Evolutionary conservation across 2,888 invertebrate species (phyloP), one percentile per base, ranked within the genome.

Genomic region (Cepaea hortensis): DNA sequence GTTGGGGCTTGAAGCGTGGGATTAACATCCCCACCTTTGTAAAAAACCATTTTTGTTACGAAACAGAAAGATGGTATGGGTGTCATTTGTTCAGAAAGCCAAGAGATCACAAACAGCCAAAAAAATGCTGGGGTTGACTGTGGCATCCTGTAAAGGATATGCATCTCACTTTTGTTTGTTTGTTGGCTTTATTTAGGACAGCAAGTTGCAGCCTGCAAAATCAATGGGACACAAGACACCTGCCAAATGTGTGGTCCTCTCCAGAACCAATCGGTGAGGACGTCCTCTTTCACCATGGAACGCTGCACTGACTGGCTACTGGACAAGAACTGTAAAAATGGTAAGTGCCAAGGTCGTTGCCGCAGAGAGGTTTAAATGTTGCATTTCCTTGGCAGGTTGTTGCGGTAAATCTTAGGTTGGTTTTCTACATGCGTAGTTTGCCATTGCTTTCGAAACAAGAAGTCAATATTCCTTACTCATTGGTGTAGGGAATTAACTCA

Each of bases 201-300:
- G 5, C 35, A 82, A 70, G 86, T 86, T 61, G 61, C 9, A 20
- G 15, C 70, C 0, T 86, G 86, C 18, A 15, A 55, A 20, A 7
- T 55, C 7, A 86, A 86, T 46, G 86, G 86, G 48, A 86, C 83
- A 5, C 72, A 83, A 18, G 86, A 86, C 62, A 77, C 35, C 6
- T 86, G 86, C 35, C 0, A 68, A 15, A 5, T 11, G 20, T 86
- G 86, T 61, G 20, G n/a, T 9, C 2, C 48, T 3, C 35, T n/a
- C 18, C 77, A 82, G 77, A 86, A 86, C 83, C 86, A 86, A 48
- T 86, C 86, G 0, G 15, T 46, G 46, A 77, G 83, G 35, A 86
- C 86, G 6, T 86, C 86, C 9, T 86, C 86, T 4, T 86, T 50
- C 83, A 86, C 86, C 0, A 82, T 86, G 83, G 83, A 86, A 9